Conservation (phyloP, 2,113 vertebrate genomes). For the Atherinomorus stipes region DNA sequence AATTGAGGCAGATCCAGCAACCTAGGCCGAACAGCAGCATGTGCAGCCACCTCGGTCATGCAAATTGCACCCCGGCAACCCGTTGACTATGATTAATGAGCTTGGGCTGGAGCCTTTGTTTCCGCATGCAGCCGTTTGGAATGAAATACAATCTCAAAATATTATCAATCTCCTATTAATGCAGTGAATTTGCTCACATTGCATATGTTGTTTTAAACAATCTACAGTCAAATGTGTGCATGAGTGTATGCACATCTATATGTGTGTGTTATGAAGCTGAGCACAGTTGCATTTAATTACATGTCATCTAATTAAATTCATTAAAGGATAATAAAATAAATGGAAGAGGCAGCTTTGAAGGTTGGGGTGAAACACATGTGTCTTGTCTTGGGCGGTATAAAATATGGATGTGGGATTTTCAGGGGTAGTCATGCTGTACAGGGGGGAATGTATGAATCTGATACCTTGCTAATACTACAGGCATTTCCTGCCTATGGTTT, state of each 20-base stretch:
- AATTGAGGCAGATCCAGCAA: slow-evolving; percentile 87
- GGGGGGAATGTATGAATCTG: slow-evolving; percentile 71
- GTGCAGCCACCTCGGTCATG: slow-evolving; percentile 97
- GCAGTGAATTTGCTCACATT: slow-evolving; percentile 94
- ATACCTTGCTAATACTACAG: slow-evolving; percentile 81
- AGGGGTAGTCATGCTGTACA: slow-evolving; percentile 73
- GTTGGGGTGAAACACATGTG: slow-evolving; percentile 93
- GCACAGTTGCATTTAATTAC: slow-evolving; percentile 99
- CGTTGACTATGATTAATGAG: slow-evolving; percentile 99
- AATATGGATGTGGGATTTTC: slow-evolving; percentile 94
- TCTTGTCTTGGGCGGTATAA: slow-evolving; percentile 91
- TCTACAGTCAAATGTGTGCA: slow-evolving; percentile 90
- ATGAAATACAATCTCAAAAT: slow-evolving; percentile 99
- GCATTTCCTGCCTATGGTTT: slow-evolving; percentile 82
- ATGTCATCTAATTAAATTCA: slow-evolving; percentile 99
- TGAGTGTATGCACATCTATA: slow-evolving; percentile 81
- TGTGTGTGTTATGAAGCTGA: slow-evolving; percentile 78
- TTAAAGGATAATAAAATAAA: slow-evolving; percentile 99
- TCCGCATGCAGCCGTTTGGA: slow-evolving; percentile 96
- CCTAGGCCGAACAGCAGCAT: slow-evolving; percentile 89
- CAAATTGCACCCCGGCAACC: slow-evolving; percentile 96
- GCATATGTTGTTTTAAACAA: slow-evolving; percentile 96
- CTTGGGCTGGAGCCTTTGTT: slow-evolving; percentile 97
- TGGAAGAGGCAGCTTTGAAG: slow-evolving; percentile 95
- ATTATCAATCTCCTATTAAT: slow-evolving; percentile 99